Evolutionary conservation across 1,140 invertebrate species (phyloP).

Genomic region (Dendrolimus kikuchii): DNA sequence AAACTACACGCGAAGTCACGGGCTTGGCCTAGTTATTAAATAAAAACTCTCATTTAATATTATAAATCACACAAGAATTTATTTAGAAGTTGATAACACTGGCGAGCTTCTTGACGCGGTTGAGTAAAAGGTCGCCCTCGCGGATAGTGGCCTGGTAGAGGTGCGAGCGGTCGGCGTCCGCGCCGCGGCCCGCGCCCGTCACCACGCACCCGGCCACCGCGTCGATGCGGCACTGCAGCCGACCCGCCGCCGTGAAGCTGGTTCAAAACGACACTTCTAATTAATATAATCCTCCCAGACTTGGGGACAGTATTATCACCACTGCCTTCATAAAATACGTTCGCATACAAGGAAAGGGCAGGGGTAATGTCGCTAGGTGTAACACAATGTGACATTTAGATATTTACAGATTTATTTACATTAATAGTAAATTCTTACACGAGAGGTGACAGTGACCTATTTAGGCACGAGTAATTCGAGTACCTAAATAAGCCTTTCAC

Average conservation of each 20-base stretch:
- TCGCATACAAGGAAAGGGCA: no score
- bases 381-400: no score
- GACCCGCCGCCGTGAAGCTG: conserved; percentile 95
- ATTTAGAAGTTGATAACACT: conserved; percentile 97
- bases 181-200: conserved; percentile 91
- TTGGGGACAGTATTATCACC: no score
- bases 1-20: no score
- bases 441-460: no score
- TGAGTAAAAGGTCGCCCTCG: conserved; percentile 97
- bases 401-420: no score
- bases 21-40: background rate
- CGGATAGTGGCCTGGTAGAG: conserved; percentile 98
- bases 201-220: conserved; percentile 97
- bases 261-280: conserved; percentile 25
- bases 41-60: background rate
- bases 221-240: conserved; percentile 98
- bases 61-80: background rate
- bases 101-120: conserved; percentile 98
- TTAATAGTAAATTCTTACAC: no score
- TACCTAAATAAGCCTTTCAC: no score
- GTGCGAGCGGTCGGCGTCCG: conserved; percentile 77
- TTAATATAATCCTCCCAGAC: no score
- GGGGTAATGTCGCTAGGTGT: no score
- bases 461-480: no score
- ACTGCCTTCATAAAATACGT: no score